Evolutionary conservation across 2,888 invertebrate genomes (phyloP).

Genomic region (Harpagoxenus sublaevis): DNA sequence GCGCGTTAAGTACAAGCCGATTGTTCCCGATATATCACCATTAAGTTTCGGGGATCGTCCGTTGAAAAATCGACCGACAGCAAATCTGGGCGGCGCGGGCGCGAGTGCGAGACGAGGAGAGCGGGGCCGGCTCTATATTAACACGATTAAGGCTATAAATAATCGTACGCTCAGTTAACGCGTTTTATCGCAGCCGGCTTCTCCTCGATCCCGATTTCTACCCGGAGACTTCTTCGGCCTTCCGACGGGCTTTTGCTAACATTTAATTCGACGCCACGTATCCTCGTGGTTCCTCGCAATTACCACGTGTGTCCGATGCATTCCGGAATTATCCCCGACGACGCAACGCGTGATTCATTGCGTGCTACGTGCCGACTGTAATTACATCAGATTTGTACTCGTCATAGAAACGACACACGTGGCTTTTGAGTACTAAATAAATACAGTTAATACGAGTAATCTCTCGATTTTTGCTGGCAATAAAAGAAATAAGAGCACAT

Average conservation of each 20-base stretch:
- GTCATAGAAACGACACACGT: conserved; percentile 5
- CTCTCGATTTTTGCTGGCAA: background rate
- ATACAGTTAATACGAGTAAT: background rate
- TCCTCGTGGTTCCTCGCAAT: conserved; percentile 20
- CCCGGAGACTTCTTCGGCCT: background rate
- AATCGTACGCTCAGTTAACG: conserved; percentile 23
- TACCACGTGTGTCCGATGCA: background rate
- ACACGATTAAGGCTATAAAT: conserved; percentile 43
- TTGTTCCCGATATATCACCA: conserved; percentile 47
- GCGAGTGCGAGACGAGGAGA: background rate
- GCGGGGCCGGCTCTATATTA: conserved; percentile 25
- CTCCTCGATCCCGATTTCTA: conserved; percentile 27
- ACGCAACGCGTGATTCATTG: conserved; percentile 20
- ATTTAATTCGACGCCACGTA: conserved; percentile 22
- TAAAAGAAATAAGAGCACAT: background rate
- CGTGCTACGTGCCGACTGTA: conserved; percentile 11
- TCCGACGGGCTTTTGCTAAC: conserved; percentile 21
- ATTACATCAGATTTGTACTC: conserved; percentile 10
- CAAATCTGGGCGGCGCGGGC: conserved; percentile 4
- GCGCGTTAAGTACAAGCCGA: conserved; percentile 49
- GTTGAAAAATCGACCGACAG: conserved; percentile 29
- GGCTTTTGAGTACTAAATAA: background rate
- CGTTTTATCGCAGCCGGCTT: conserved; percentile 25
- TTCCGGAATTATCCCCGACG: conserved; percentile 34
- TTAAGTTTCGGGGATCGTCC: conserved; percentile 35